These are phyloP conservation scores for Tursiops truncatus DNA, from an alignment of 2,113 vertebrate genomes.

Conservation along the genomic window DNA sequence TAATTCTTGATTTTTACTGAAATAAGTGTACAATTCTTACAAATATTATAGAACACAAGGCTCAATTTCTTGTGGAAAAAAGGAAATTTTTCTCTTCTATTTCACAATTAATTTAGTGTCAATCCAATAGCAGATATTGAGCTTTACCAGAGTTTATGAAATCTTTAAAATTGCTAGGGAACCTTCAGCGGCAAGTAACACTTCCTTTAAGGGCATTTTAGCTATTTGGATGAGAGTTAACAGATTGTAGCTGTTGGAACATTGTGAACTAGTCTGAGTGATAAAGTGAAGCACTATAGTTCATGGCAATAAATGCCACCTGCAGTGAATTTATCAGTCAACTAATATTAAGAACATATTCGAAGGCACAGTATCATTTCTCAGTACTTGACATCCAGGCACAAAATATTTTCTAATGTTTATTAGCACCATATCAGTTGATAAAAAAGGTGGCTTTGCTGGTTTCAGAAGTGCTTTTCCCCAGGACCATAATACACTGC, in stretches of 20 bases:
- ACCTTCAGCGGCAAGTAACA: constrained; percentile 72
- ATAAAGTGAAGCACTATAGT: constrained; percentile 72
- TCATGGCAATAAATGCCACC: constrained; percentile 76
- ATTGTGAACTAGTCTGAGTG: constrained; percentile 69
- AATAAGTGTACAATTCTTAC: not conserved
- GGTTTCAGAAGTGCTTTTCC: constrained; percentile 70
- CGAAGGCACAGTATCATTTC: constrained; percentile 61
- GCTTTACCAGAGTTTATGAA: constrained; percentile 69
- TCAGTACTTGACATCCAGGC: constrained; percentile 68
- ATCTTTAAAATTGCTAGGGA: constrained; percentile 69
- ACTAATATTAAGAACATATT: constrained; percentile 68
- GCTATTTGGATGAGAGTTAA: constrained; percentile 69
- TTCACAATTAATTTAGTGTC: constrained; percentile 69
- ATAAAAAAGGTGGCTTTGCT: constrained; percentile 71
- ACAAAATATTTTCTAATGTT: constrained; percentile 74
- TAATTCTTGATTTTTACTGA: constrained; percentile 7
- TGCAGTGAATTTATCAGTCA: constrained; percentile 72
- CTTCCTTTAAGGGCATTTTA: constrained; percentile 78
- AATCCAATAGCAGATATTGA: constrained; percentile 66
- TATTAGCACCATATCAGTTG: constrained; percentile 70
- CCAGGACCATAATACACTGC: not conserved
- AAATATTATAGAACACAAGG: not conserved
- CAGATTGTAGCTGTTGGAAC: constrained; percentile 77
- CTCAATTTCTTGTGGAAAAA: not conserved
- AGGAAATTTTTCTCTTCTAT: not conserved